Base-by-base conservation (phyloP, 2,888 invertebrate genomes). In the Lepidocyrtoides sp. region DNA sequence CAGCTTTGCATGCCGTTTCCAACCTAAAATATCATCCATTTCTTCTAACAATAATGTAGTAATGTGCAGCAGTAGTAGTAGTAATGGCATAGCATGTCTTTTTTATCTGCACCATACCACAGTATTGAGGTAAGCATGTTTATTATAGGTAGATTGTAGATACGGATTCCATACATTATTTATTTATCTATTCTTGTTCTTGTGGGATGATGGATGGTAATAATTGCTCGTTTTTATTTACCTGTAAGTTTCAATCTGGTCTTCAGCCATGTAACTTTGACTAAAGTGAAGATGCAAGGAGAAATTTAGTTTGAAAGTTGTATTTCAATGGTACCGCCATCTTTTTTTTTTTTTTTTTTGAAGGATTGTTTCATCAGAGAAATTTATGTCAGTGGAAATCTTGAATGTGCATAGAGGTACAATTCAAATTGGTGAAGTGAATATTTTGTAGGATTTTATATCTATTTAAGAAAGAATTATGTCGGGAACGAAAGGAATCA, bases 1-100 rank as follows among this genome's bases (percentile, higher is more conserved):
- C 88, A 81, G 88, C 69, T 79, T 88, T 88, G 88, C 88, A 88
- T 87, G 87, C 57, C 41, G 26, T 81, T 57, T 81, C 36, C 81
- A 75, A 75, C 23, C 26, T 10, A 75, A 75, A 44, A 51, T 26
- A 41, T 69, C 36, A 51, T n/a, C 14, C 51, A 54, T 51, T n/a
- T 20, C 32, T 54, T 23, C 20, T 72, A 72, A 41, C 44, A 72
- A 41, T 72, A n/a, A n/a, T 69, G 17, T 36, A 23, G 20, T 32
- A 1, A 3, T 36, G 12, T 36, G 17, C 23, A 23, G 20, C 20
- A 4, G 17, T 44, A 44, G 72, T 44, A 17, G n/a, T n/a, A n/a
- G n/a, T n/a, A n/a, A n/a, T n/a, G n/a, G n/a, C n/a, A n/a, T n/a
- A n/a, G 72, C 44, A 26, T 72, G 17, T 57, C 23, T 10, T 41